A percentile compares a stretch with the other conserved stretches of the same genome.
phyloP scores from a whole-genome alignment of 2,888 invertebrate species.

The Dioctria linearis region DNA sequence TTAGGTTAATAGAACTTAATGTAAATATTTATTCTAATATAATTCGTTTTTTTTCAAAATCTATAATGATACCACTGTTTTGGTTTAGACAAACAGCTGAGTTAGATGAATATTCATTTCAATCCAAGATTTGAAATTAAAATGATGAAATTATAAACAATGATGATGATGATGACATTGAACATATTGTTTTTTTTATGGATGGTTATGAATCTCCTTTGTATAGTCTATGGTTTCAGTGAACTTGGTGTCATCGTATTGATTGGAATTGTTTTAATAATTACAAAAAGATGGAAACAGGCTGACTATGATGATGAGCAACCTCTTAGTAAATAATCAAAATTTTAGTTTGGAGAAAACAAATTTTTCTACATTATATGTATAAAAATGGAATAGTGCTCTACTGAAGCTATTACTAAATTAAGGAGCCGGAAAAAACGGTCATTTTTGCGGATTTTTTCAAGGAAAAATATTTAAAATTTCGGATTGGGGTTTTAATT shows the following conservation, averaged over 20 bases:
- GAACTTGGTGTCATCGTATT: conserved; percentile 65
- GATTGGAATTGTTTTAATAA: conserved; percentile 65
- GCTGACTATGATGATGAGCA: conserved; percentile 33
- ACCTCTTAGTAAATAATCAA: conserved; percentile 38
- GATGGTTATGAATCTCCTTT: conserved; percentile 66
- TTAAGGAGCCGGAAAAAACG: conserved; percentile 1
- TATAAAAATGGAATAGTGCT: neutral
- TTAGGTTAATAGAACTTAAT: neutral
- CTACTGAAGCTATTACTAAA: neutral
- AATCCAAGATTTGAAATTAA: conserved; percentile 60
- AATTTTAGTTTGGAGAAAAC: neutral
- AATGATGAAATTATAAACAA: neutral
- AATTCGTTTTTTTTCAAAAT: conserved; percentile 66
- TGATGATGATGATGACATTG: neutral
- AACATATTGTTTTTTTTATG: conserved; percentile 58
- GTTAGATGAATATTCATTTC: conserved; percentile 74
- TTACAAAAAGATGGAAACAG: conserved; percentile 66
- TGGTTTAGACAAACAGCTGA: conserved; percentile 82
- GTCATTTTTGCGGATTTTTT: no score
- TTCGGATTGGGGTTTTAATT: no score
- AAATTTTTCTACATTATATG: neutral
- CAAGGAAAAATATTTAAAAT: no score
- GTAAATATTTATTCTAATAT: neutral
- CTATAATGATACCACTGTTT: conserved; percentile 79
- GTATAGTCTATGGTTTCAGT: conserved; percentile 65